A percentile compares a stretch with the other conserved stretches of the same genome.
phyloP scores from a whole-genome alignment of 2,113 vertebrate genomes.

The Nothoprocta perdicaria region DNA sequence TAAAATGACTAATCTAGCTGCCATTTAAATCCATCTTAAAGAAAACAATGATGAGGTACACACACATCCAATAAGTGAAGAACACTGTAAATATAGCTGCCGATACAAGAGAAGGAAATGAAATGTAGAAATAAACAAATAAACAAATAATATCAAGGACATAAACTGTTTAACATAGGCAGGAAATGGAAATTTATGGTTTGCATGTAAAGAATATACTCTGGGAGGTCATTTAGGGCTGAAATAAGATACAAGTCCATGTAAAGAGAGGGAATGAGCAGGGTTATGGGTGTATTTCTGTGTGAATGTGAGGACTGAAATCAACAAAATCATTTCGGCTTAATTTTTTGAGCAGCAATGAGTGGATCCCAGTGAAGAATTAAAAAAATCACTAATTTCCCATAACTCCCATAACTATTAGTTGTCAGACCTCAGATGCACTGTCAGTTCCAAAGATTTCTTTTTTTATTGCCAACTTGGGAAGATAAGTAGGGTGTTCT shows the following conservation, averaged over 20 bases:
- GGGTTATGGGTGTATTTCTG: not conserved
- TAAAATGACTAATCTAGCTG: not conserved
- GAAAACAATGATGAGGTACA: not conserved
- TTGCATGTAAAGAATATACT: not conserved
- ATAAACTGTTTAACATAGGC: not conserved
- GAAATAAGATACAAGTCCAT: not conserved
- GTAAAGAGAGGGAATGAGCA: rapidly evolving
- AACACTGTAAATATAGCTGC: not conserved
- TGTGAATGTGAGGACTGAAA: not conserved
- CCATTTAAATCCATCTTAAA: not conserved
- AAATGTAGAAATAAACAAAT: not conserved
- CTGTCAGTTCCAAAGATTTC: not conserved
- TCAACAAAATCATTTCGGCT: not conserved
- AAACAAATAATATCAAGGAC: not conserved
- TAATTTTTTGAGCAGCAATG: not conserved
- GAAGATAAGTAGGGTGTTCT: not conserved
- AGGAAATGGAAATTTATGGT: not conserved
- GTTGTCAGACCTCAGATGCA: not conserved
- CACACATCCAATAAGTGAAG: not conserved
- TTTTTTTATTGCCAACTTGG: not conserved
- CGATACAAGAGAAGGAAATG: not conserved
- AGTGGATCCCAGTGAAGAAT: rapidly evolving
- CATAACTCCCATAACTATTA: not conserved
- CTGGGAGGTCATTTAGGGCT: not conserved
- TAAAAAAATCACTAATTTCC: not conserved